Evolutionary conservation across 2,888 invertebrate species (phyloP).

Genomic region (Eupithecia pulchellata): DNA sequence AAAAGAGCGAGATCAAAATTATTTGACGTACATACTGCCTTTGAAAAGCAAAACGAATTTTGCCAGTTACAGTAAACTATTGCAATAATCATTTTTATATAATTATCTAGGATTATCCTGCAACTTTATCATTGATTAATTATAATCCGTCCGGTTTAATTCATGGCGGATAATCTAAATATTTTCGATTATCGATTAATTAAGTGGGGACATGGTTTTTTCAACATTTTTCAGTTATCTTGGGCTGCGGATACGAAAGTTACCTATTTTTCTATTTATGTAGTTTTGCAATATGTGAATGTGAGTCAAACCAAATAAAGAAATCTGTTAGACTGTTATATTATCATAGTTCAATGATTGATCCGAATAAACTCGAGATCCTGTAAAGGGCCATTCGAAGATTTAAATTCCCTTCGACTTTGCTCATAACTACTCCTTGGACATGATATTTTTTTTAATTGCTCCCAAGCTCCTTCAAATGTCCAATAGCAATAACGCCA

Average conservation of each 20-base stretch:
- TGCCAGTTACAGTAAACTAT: not conserved
- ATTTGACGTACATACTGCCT: not conserved
- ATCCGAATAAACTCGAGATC: not conserved
- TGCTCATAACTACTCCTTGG: not conserved
- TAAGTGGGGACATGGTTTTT: not conserved
- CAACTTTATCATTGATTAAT: not conserved
- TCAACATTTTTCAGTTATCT: not conserved
- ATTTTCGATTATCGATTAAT: not conserved
- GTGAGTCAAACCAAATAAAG: not conserved
- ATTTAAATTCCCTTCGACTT: too few relatives aligned
- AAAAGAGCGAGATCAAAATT: not conserved
- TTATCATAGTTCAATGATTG: conserved; percentile 12
- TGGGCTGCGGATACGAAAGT: not conserved
- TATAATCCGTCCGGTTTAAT: not conserved
- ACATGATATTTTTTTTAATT: too few relatives aligned
- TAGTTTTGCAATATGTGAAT: not conserved
- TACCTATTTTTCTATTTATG: too few relatives aligned
- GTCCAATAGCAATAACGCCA: not conserved
- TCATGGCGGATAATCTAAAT: not conserved
- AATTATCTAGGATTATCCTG: not conserved
- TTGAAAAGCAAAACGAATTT: not conserved
- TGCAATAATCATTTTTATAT: not conserved
- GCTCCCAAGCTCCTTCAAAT: not conserved
- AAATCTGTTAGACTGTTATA: conserved; percentile 14
- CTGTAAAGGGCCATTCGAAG: not conserved